Evolutionary conservation across 2,113 vertebrate species (phyloP).

Genomic region (Pygathrix nemaeus): DNA sequence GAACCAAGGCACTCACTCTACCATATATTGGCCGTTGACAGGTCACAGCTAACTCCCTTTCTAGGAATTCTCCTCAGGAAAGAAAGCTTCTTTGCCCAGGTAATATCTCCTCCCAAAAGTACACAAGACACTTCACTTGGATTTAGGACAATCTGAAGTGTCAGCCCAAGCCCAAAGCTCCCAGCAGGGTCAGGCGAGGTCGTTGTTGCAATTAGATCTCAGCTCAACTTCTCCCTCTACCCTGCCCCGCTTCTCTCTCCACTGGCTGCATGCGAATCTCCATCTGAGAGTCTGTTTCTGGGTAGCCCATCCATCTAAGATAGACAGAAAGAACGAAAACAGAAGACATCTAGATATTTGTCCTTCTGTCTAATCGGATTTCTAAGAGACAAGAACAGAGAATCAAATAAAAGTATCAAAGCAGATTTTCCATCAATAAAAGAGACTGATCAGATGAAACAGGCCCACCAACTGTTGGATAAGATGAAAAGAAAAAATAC

Average conservation of each 20-base stretch:
- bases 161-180: neutral
- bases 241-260: neutral
- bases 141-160: neutral
- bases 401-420: neutral
- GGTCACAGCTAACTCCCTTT: neutral
- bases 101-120: neutral
- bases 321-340: neutral
- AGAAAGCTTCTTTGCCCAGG: neutral
- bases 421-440: neutral
- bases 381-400: neutral
- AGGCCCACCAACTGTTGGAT: neutral
- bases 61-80: neutral
- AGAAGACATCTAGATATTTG: neutral
- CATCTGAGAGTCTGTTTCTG: neutral
- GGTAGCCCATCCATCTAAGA: neutral
- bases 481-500: neutral
- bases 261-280: neutral
- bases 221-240: neutral
- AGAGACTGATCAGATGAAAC: neutral
- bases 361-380: neutral
- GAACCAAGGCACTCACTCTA: neutral
- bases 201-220: neutral
- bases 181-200: neutral
- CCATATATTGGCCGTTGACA: neutral
- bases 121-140: neutral